phyloP scores from a whole-genome alignment of 1,140 invertebrate genomes.

The Ceratina japonica region DNA sequence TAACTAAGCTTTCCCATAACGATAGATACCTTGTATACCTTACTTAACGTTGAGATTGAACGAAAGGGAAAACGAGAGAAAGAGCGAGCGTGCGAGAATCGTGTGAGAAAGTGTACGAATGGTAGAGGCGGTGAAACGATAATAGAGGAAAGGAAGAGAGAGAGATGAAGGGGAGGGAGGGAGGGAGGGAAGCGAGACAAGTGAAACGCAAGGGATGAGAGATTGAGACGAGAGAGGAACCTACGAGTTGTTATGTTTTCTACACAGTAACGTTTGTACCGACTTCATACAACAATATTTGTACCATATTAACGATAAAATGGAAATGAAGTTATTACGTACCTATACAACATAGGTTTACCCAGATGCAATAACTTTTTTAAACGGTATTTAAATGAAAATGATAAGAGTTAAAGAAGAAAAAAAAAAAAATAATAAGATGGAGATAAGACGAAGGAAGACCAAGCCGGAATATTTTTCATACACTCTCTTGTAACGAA shows the following conservation, averaged over 20 bases:
- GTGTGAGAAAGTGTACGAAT: neutral
- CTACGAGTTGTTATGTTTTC: conserved; percentile 78
- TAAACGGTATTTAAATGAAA: conserved; percentile 71
- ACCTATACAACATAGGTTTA: conserved; percentile 77
- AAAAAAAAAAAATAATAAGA: too few relatives aligned
- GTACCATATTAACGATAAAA: conserved; percentile 77
- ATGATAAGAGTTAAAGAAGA: too few relatives aligned
- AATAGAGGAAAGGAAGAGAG: neutral
- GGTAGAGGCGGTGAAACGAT: neutral
- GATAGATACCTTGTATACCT: conserved; percentile 34
- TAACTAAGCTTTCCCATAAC: conserved; percentile 62
- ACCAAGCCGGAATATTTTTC: conserved; percentile 76
- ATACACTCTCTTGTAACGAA: conserved; percentile 66
- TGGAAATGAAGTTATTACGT: conserved; percentile 52
- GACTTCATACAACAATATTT: conserved; percentile 79
- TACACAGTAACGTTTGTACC: conserved; percentile 80
- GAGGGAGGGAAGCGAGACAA: conserved; percentile 17
- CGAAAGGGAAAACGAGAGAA: conserved; percentile 36
- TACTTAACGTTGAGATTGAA: conserved; percentile 11
- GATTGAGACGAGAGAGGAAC: conserved; percentile 60
- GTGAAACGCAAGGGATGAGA: conserved; percentile 44
- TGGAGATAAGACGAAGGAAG: neutral
- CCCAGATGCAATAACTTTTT: conserved; percentile 79
- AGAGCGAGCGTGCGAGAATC: conserved; percentile 26
- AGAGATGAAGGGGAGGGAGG: neutral